Conservation (phyloP, 2,113 vertebrate species). For the Colaptes auratus region DNA sequence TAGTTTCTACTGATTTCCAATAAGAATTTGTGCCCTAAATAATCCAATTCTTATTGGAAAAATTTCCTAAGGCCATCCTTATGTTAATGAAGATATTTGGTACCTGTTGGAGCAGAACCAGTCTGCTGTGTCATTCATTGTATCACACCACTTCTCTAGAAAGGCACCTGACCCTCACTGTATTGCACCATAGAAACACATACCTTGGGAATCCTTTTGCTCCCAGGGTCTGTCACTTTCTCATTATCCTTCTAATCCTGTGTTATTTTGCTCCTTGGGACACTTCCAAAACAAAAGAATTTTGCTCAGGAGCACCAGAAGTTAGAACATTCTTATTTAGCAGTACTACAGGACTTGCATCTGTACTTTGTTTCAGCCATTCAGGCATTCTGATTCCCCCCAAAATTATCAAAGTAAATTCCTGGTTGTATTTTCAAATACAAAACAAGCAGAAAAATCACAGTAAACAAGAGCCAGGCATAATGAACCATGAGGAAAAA, state of each 20-base stretch:
- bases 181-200: background rate
- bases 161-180: background rate
- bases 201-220: background rate
- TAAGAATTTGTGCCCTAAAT: background rate
- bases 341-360: background rate
- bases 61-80: background rate
- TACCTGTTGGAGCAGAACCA: background rate
- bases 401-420: background rate
- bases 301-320: background rate
- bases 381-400: background rate
- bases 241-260: background rate
- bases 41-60: background rate
- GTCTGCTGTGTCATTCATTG: background rate
- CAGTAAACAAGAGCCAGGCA: slow-evolving; percentile 21
- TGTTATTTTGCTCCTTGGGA: background rate
- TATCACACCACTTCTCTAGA: background rate
- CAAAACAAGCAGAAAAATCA: slow-evolving; percentile 47
- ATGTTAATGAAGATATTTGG: background rate
- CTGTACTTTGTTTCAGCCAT: background rate
- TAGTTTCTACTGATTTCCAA: background rate
- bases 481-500: slow-evolving; percentile 48
- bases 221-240: fast-evolving
- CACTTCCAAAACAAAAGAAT: background rate
- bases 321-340: background rate
- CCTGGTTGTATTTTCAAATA: slow-evolving; percentile 11